A percentile compares a stretch with the other conserved stretches of the same genome.
Evolutionary conservation across 2,797 vertebrate genomes (phyloP).

Genomic region (Threskiornis aethiopicus): DNA sequence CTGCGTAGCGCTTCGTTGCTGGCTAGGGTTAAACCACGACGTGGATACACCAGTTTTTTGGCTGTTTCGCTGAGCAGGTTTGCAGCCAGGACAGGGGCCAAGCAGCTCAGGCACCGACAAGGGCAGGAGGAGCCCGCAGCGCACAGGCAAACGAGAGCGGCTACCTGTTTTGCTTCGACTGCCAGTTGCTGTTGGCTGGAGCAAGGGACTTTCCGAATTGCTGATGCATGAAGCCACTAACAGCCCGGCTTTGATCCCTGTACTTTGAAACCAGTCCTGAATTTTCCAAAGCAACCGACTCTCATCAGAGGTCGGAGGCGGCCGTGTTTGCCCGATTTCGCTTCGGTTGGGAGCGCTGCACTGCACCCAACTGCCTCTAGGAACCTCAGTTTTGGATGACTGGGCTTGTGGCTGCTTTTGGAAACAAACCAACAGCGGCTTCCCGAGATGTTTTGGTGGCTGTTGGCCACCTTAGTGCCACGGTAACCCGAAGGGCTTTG

Average conservation of each 20-base stretch:
- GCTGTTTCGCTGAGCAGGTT: neutral
- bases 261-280: neutral
- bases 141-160: neutral
- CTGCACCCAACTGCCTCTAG: neutral
- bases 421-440: neutral
- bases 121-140: neutral
- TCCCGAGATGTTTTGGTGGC: neutral
- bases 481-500: neutral
- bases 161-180: neutral
- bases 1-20: too few species aligned
- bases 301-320: neutral
- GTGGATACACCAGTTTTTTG: neutral
- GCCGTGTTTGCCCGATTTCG: rapidly evolving
- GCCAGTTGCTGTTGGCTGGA: neutral
- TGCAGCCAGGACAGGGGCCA: rapidly evolving
- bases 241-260: neutral
- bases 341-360: neutral
- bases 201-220: neutral
- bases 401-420: neutral
- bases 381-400: neutral
- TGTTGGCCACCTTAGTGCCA: neutral
- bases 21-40: too few species aligned
- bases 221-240: constrained; percentile 17
- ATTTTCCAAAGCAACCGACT: neutral
- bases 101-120: rapidly evolving